Conservation (phyloP, 2,888 invertebrate species). For the Drosophila prostipennis region DNA sequence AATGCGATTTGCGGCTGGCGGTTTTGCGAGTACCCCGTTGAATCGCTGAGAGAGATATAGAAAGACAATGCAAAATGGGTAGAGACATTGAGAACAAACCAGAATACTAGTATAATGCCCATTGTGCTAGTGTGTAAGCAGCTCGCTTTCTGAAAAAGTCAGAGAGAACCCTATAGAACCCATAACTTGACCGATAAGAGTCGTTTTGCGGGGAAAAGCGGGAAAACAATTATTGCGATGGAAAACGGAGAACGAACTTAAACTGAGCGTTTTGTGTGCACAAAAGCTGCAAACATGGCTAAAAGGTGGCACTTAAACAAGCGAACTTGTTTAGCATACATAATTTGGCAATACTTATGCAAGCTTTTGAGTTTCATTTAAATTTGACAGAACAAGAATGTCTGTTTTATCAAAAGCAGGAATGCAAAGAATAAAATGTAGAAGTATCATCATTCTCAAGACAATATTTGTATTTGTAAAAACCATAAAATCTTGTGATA, state of each 20-base stretch:
- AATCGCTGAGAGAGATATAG: conserved; percentile 9
- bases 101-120: conserved; percentile 5
- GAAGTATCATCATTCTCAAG: too few species aligned
- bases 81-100: conserved; percentile 1
- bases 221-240: conserved; percentile 4
- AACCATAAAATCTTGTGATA: too few species aligned
- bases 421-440: too few species aligned
- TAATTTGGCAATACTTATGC: neutral
- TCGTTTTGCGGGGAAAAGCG: conserved; percentile 20
- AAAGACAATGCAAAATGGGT: conserved; percentile 7
- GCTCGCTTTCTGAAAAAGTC: neutral
- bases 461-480: too few species aligned
- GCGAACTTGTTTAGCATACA: neutral
- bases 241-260: conserved; percentile 7
- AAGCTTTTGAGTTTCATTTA: neutral
- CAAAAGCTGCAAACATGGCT: conserved; percentile 5
- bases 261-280: conserved; percentile 1
- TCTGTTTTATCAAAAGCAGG: too few species aligned
- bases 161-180: conserved; percentile 4
- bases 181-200: conserved; percentile 39
- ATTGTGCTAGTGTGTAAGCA: conserved; percentile 9
- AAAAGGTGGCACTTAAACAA: neutral
- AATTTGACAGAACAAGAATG: neutral
- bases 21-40: conserved; percentile 9
- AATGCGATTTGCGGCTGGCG: conserved; percentile 44